Evolutionary conservation across 2,888 invertebrate species (phyloP).

Genomic region (Drosophila mettleri): DNA sequence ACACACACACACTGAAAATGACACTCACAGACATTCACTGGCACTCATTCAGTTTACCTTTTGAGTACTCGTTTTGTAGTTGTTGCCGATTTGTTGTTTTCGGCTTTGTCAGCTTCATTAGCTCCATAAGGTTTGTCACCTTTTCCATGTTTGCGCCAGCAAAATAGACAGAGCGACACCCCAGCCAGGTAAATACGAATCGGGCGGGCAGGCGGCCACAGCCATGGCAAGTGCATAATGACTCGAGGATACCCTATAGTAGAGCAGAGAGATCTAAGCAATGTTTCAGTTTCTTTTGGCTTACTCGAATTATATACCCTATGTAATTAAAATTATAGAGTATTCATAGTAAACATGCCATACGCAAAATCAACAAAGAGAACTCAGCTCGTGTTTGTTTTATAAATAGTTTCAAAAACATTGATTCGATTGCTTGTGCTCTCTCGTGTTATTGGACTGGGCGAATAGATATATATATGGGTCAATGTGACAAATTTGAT

Average conservation of each 20-base stretch:
- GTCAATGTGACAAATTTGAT: conserved; percentile 55
- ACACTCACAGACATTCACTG: background rate
- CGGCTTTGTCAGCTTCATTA: conserved; percentile 53
- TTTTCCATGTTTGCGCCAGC: conserved; percentile 42
- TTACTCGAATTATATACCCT: background rate
- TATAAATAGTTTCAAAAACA: conserved; percentile 6
- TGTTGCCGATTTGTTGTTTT: conserved; percentile 36
- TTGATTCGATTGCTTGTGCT: conserved; percentile 24
- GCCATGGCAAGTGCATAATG: background rate
- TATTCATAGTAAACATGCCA: background rate
- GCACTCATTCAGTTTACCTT: conserved; percentile 27
- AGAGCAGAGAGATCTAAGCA: background rate
- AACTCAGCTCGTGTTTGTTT: conserved; percentile 17
- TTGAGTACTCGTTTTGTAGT: conserved; percentile 17
- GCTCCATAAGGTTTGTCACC: conserved; percentile 57
- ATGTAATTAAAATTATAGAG: background rate
- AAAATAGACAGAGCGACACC: conserved; percentile 25
- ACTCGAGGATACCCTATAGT: conserved; percentile 19
- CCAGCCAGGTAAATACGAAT: conserved; percentile 25
- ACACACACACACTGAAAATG: too few relatives aligned
- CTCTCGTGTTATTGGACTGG: conserved; percentile 14
- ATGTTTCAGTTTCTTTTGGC: background rate
- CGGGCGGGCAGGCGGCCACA: background rate
- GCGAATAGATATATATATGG: conserved; percentile 36
- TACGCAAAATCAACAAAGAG: conserved; percentile 1